Conservation (phyloP, 2,113 vertebrate genomes). For the Sterrhoptilus dennistouni region DNA sequence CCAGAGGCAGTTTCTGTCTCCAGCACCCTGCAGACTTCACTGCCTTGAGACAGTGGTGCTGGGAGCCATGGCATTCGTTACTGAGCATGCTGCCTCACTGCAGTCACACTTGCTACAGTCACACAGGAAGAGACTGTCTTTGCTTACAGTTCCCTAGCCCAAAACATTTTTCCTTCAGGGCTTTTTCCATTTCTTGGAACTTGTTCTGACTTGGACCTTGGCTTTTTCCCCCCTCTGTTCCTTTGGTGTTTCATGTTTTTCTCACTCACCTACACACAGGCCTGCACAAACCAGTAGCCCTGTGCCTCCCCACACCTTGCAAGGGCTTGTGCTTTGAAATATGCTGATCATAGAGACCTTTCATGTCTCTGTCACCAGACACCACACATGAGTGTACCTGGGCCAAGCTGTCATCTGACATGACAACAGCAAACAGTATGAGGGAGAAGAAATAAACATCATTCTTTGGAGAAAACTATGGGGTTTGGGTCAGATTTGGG, state of each 20-base stretch:
- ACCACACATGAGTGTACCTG: neutral
- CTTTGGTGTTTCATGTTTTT: neutral
- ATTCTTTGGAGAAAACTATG: neutral
- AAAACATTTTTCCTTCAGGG: neutral
- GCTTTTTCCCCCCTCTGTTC: neutral
- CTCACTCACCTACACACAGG: neutral
- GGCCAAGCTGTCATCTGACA: neutral
- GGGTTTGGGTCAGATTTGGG: neutral
- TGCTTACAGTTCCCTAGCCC: neutral
- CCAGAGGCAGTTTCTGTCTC: constrained; percentile 1
- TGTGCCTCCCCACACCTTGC: neutral
- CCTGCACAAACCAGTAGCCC: neutral
- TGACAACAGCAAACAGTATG: neutral
- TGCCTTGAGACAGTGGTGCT: neutral
- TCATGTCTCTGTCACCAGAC: neutral
- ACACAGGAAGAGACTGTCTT: neutral
- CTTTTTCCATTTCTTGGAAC: neutral
- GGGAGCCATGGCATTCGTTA: neutral
- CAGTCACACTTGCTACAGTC: neutral
- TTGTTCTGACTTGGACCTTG: neutral
- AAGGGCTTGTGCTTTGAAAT: neutral
- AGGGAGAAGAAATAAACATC: neutral
- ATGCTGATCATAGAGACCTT: neutral
- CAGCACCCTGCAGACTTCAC: neutral
- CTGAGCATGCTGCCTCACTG: neutral